Percentiles rank a stretch among this genome's conserved stretches.
phyloP scores from a whole-genome alignment of 2,888 invertebrate species.

The Anorthoa munda region DNA sequence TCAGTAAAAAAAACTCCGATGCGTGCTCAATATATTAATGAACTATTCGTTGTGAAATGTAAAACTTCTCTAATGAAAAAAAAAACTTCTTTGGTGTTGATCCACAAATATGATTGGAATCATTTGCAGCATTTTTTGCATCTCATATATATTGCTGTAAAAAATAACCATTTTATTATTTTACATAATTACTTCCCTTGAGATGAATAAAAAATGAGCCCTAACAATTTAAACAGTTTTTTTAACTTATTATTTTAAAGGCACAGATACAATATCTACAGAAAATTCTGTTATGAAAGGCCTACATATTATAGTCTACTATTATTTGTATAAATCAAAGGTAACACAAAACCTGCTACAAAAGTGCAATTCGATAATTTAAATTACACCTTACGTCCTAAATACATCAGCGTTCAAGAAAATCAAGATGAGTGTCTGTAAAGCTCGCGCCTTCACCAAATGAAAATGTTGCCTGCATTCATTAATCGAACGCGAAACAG shows the following conservation, averaged over 20 bases:
- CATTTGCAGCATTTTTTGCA: background rate
- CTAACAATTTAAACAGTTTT: background rate
- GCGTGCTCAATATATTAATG: too few species aligned
- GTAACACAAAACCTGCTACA: constrained; percentile 27
- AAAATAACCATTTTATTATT: background rate
- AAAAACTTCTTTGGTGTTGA: too few species aligned
- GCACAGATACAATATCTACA: background rate
- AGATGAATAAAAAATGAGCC: background rate
- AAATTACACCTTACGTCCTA: constrained; percentile 44
- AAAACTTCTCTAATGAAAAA: too few species aligned
- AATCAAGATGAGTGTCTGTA: constrained; percentile 83
- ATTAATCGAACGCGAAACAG: constrained; percentile 75
- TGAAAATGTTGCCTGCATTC: constrained; percentile 79
- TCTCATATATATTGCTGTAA: too few species aligned
- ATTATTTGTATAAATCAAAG: constrained; percentile 13
- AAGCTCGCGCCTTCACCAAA: constrained; percentile 65
- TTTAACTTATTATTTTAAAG: background rate
- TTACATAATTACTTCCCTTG: background rate
- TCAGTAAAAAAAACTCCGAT: too few species aligned
- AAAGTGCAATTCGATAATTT: constrained; percentile 40
- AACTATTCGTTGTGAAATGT: background rate
- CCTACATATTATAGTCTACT: constrained; percentile 5
- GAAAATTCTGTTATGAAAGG: background rate
- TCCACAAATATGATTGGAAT: too few species aligned
- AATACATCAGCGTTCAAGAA: constrained; percentile 70